Conservation (phyloP, 2,888 invertebrate species). For the Pterobdella sp. region DNA sequence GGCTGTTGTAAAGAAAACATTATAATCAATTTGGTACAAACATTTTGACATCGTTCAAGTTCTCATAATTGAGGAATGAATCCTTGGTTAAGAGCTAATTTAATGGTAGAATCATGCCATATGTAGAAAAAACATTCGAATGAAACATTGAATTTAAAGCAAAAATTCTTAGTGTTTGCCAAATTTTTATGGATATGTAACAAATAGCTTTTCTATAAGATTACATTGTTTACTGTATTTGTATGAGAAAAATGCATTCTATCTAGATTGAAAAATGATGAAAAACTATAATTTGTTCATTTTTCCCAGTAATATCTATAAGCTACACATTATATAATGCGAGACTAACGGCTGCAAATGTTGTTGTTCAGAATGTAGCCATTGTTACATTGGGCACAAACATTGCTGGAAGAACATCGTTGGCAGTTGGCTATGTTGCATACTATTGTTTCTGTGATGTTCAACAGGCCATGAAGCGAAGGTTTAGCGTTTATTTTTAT, state of each 20-base stretch:
- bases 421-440: constrained; percentile 17
- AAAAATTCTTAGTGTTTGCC: no score
- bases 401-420: not conserved
- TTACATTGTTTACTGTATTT: no score
- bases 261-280: constrained; percentile 2
- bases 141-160: no score
- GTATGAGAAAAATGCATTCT: not conserved
- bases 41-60: no score
- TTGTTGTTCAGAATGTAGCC: constrained; percentile 11
- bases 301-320: no score
- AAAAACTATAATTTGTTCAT: not conserved
- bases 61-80: no score
- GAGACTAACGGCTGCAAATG: constrained; percentile 1
- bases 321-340: not conserved
- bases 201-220: no score
- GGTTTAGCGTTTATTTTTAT: not conserved
- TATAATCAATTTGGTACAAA: no score
- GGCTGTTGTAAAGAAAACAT: constrained; percentile 8
- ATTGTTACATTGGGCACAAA: not conserved
- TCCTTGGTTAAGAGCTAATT: no score
- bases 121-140: no score
- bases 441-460: not conserved
- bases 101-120: no score
- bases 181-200: no score
- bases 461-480: not conserved